These are phyloP conservation scores for Erethizon dorsatum DNA, from an alignment of 2,797 vertebrate species.

Conservation along the genomic window DNA sequence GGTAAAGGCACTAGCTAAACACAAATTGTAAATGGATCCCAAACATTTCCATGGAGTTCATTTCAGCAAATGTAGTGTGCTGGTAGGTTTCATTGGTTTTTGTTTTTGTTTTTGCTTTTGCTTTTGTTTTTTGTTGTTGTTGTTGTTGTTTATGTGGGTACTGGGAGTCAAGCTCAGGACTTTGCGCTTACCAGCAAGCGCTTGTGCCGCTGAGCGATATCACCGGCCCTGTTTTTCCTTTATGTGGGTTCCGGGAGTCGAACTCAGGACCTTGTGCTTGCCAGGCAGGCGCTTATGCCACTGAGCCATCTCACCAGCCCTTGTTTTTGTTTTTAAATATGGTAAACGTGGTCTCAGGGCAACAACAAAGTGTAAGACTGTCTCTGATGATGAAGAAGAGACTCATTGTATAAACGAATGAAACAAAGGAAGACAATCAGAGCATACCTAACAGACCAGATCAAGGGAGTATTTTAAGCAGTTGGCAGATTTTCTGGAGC, in stretches of 20 bases:
- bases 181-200: no score
- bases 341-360: not conserved
- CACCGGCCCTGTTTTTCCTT: no score
- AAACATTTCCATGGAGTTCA: not conserved
- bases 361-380: not conserved
- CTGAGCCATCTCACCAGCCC: no score
- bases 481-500: not conserved
- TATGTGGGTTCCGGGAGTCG: no score
- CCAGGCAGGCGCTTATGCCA: no score
- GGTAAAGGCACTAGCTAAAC: not conserved
- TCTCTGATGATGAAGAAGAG: not conserved
- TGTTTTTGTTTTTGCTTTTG: not conserved
- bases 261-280: no score
- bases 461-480: not conserved
- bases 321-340: not conserved
- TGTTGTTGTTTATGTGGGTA: no score
- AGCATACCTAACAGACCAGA: not conserved
- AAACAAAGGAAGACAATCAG: not conserved
- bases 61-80: not conserved
- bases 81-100: not conserved
- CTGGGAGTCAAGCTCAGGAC: no score
- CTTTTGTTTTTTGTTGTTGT: not conserved
- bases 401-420: not conserved
- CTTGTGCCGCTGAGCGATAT: no score
- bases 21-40: rapidly evolving